phyloP scores from a whole-genome alignment of 2,888 invertebrate species.

The Diadromus collaris region DNA sequence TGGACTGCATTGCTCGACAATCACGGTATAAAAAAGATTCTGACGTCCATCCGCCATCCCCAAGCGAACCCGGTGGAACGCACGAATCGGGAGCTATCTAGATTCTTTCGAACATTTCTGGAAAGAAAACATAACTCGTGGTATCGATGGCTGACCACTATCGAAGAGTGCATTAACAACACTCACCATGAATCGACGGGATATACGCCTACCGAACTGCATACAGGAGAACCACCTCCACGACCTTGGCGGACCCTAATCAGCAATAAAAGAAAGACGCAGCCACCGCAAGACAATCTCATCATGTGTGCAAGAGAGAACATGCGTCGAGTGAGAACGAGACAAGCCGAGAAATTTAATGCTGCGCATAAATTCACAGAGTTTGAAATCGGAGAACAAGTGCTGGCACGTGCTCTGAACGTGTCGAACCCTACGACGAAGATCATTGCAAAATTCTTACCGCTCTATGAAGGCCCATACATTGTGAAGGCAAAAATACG shows the following conservation, averaged over 20 bases:
- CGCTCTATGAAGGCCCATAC: neutral
- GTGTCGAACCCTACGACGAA: neutral
- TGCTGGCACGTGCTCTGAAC: neutral
- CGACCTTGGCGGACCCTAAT: neutral
- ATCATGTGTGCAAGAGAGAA: neutral
- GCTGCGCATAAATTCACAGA: neutral
- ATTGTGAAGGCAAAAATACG: neutral
- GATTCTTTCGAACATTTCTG: slow-evolving; percentile 7
- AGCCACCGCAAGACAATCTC: neutral
- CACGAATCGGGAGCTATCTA: slow-evolving; percentile 11
- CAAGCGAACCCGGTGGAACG: slow-evolving; percentile 28
- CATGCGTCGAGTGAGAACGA: neutral
- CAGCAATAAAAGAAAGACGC: neutral
- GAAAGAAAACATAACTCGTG: neutral
- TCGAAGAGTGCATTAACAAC: slow-evolving; percentile 9
- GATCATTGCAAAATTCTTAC: neutral
- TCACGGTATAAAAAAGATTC: neutral
- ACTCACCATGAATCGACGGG: slow-evolving; percentile 31
- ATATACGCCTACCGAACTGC: neutral
- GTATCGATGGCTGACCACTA: neutral
- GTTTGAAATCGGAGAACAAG: neutral
- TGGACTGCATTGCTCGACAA: neutral
- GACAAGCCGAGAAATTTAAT: neutral
- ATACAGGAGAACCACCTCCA: neutral
- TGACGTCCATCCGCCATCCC: slow-evolving; percentile 25